phyloP scores from a whole-genome alignment of 2,113 vertebrate genomes.

The Mesocricetus auratus region DNA sequence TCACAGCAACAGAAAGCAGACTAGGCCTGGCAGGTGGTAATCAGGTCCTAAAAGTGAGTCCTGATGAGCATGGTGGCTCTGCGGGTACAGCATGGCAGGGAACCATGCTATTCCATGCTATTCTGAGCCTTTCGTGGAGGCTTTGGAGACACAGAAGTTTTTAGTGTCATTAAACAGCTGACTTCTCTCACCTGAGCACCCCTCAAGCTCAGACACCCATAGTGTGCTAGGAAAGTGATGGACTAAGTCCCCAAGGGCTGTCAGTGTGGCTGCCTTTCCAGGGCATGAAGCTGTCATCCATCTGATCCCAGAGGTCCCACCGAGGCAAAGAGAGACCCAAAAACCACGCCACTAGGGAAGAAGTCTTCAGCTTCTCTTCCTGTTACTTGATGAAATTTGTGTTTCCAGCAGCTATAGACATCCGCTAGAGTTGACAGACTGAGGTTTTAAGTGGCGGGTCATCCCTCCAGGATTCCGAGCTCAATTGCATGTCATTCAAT shows the following conservation, averaged over 20 bases:
- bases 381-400: neutral
- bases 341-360: rapidly evolving
- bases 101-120: rapidly evolving
- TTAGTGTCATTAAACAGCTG: neutral
- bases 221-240: rapidly evolving
- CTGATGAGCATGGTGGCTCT: rapidly evolving
- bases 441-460: neutral
- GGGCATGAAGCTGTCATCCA: neutral
- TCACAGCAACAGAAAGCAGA: neutral
- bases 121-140: neutral
- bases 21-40: rapidly evolving
- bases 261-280: rapidly evolving
- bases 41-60: rapidly evolving
- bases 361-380: neutral
- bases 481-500: neutral
- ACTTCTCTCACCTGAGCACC: rapidly evolving
- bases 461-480: neutral
- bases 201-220: neutral
- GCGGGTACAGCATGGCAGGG: rapidly evolving
- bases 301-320: neutral
- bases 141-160: no score
- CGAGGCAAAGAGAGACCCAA: neutral
- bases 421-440: rapidly evolving
- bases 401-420: neutral
- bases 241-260: neutral